These are phyloP conservation scores for Cetoscarus ocellatus DNA, from an alignment of 2,797 vertebrate species.

Conservation along the genomic window DNA sequence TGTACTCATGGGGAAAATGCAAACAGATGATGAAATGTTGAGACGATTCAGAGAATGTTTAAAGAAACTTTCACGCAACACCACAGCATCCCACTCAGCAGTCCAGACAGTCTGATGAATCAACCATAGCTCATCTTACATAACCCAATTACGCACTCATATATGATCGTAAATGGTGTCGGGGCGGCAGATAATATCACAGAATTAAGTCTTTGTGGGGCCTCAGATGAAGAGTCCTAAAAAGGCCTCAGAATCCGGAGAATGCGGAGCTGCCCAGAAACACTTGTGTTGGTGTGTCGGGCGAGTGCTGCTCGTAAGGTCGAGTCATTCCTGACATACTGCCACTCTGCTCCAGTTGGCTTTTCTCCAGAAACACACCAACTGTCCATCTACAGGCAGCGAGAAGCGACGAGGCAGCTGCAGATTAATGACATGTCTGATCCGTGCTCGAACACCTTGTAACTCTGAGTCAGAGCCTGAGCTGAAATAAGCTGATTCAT, in stretches of 20 bases:
- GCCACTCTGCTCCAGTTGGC: conserved; percentile 32
- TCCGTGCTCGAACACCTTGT: neutral
- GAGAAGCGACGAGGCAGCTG: conserved; percentile 13
- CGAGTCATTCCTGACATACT: conserved; percentile 63
- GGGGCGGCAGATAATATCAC: conserved; percentile 8
- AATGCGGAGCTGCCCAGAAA: conserved; percentile 61
- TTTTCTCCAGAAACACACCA: conserved; percentile 29
- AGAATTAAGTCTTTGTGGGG: neutral
- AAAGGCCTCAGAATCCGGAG: conserved; percentile 45
- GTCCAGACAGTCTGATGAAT: conserved; percentile 1
- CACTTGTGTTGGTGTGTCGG: conserved; percentile 54
- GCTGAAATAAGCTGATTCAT: neutral
- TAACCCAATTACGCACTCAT: neutral
- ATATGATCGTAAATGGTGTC: conserved; percentile 11
- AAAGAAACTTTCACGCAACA: neutral
- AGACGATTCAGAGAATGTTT: conserved; percentile 23
- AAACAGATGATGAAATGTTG: conserved; percentile 24
- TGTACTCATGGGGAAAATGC: neutral
- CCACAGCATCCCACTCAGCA: conserved; percentile 6
- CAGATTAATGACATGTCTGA: neutral
- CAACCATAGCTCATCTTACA: neutral
- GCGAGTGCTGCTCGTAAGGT: conserved; percentile 49
- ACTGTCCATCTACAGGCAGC: conserved; percentile 43
- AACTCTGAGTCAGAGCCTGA: neutral
- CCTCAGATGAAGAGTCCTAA: conserved; percentile 13